Percentiles rank a stretch among this genome's conserved stretches.
Conservation (phyloP, 2,113 vertebrate species). For the Ascaphus truei region DNA sequence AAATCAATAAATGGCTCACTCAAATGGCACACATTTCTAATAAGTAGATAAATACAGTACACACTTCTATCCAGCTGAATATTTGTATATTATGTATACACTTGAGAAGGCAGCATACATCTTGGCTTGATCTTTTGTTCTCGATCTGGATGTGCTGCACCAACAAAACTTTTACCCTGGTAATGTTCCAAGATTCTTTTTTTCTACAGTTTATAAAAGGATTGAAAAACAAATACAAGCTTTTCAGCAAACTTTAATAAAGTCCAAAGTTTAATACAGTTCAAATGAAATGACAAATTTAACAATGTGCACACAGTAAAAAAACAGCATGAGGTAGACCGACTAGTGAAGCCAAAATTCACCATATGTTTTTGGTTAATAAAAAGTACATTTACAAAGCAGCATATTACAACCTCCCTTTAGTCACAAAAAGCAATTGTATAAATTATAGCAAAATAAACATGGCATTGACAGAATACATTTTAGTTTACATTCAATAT, state of each 20-base stretch:
- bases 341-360: slow-evolving; percentile 76
- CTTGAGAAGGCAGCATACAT: too few relatives aligned
- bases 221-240: slow-evolving; percentile 22
- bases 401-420: slow-evolving; percentile 61
- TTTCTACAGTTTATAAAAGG: too few relatives aligned
- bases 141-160: too few relatives aligned
- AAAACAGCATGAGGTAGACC: slow-evolving; percentile 90
- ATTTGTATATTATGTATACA: too few relatives aligned
- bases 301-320: slow-evolving; percentile 63
- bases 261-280: slow-evolving; percentile 67
- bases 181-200: too few relatives aligned
- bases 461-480: slow-evolving; percentile 43
- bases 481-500: slow-evolving; percentile 70
- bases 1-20: too few relatives aligned
- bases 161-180: too few relatives aligned
- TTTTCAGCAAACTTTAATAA: slow-evolving; percentile 56
- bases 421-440: slow-evolving; percentile 84
- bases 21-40: too few relatives aligned
- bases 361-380: slow-evolving; percentile 69
- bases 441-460: slow-evolving; percentile 70
- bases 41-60: too few relatives aligned
- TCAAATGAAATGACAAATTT: slow-evolving; percentile 47
- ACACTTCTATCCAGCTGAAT: too few relatives aligned
- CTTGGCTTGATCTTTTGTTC: too few relatives aligned
- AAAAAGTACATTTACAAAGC: slow-evolving; percentile 66